Conservation (phyloP, 2,113 vertebrate genomes). For the Cinclus cinclus region DNA sequence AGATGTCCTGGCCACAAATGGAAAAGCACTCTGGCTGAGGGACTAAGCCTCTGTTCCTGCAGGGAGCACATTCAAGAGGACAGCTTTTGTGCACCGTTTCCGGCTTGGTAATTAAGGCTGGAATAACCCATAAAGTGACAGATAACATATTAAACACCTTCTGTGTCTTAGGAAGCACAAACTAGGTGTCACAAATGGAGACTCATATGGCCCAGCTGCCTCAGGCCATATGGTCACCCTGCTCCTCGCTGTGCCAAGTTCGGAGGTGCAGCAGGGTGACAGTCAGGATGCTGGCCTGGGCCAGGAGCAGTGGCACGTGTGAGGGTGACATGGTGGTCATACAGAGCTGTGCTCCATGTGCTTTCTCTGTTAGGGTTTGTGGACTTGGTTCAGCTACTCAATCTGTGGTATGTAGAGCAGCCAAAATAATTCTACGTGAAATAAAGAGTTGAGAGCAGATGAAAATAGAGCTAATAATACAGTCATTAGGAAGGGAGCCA, state of each 20-base stretch:
- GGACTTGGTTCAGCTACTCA: conserved; percentile 32
- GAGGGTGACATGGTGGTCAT: background rate
- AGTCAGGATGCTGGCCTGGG: background rate
- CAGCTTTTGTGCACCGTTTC: background rate
- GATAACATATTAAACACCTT: conserved; percentile 45
- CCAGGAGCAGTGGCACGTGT: background rate
- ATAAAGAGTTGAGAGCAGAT: conserved; percentile 58
- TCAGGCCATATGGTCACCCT: conserved; percentile 26
- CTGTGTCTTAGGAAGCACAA: background rate
- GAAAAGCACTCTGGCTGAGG: background rate
- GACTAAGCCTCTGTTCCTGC: background rate
- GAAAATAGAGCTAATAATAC: conserved; percentile 68
- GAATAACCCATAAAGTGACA: conserved; percentile 27
- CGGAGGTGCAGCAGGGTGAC: background rate
- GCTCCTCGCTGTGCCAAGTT: background rate
- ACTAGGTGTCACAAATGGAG: conserved; percentile 25
- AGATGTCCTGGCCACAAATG: background rate
- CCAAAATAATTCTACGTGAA: conserved; percentile 51
- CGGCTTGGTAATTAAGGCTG: conserved; percentile 7
- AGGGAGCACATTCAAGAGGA: background rate
- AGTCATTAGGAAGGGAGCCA: conserved; percentile 65
- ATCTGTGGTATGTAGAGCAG: conserved; percentile 14
- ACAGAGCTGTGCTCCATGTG: background rate
- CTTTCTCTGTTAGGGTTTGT: background rate
- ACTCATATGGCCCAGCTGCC: conserved; percentile 12